Base-by-base conservation (phyloP, 2,888 invertebrate species). In the Ypsolopha sequella region DNA sequence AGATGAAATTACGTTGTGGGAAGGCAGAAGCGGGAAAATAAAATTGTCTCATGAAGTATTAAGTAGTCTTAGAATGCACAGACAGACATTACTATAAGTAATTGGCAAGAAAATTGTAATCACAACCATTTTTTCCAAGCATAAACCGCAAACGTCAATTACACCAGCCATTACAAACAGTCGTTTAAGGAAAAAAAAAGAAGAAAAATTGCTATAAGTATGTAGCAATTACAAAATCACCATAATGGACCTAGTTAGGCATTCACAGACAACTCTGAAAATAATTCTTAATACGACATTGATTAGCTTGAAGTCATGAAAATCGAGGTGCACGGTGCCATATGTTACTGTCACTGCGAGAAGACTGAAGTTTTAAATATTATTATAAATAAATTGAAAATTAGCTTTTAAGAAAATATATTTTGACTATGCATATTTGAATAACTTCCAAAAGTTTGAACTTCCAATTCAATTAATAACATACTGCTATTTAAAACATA, bases 251-350 rank as follows among this genome's bases (percentile, higher is more conserved):
- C 68, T 64, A 60, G 68, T 85, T 80, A 82, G 68, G 59, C 70
- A 85, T 80, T 74, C 84, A 85, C 77, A 84, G 84, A 85, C 84
- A 79, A 85, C 75, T 63, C 67, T 66, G 73, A 70, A 70, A 75
- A 78, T 71, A 77, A 80, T 84, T 85, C 80, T 77, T 81, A 80
- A 84, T 84, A 84, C 66, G 82, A 84, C 84, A 81, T 80, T 85
- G 81, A 86, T 86, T 80, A 82, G 77, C 58, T 70, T 61, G 63
- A 63, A 69, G 74, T 66, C 70, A 79, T 70, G 77, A 72, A 68
- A 74, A 70, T 10, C 14, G 13, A 52, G 52, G 41, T 51, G 39
- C 46, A 36, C 58, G 58, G 61, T 62, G 64, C 63, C 43, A 34
- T n/a, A 13, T 11, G 11, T 9, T 69, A 66, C 66, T 70, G 24